phyloP scores from a whole-genome alignment of 2,797 vertebrate species.

The Coregonus suidteri region DNA sequence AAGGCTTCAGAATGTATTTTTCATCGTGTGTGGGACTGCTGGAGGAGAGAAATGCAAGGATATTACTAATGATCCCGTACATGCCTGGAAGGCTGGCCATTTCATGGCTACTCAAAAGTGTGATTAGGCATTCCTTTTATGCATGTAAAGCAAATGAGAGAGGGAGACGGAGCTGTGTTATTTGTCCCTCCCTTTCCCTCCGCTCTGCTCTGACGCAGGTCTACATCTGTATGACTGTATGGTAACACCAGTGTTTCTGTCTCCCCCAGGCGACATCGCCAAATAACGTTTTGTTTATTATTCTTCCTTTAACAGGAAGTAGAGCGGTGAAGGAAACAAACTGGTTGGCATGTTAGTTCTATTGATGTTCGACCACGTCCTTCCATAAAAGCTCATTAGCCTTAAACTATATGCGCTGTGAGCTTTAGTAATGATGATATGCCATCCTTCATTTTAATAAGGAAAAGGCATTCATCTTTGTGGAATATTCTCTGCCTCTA shows the following conservation, averaged over 20 bases:
- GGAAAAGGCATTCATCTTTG: conserved; percentile 61
- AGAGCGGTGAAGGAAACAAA: conserved; percentile 40
- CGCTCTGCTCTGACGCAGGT: neutral
- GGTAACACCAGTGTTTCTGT: neutral
- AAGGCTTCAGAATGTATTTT: conserved; percentile 4
- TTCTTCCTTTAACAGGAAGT: neutral
- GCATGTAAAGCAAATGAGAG: conserved; percentile 57
- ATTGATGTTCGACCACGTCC: conserved; percentile 39
- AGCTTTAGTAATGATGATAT: conserved; percentile 9
- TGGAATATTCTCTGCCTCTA: conserved; percentile 49
- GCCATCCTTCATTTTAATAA: conserved; percentile 62
- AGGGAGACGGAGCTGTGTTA: conserved; percentile 1
- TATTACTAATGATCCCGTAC: conserved; percentile 64
- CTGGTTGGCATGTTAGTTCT: neutral
- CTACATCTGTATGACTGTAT: conserved; percentile 7
- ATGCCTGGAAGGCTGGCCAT: conserved; percentile 47
- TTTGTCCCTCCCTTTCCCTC: neutral
- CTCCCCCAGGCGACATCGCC: neutral
- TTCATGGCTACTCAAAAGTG: conserved; percentile 45
- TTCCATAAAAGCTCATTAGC: conserved; percentile 58
- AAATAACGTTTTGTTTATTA: neutral
- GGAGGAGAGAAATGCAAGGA: conserved; percentile 53
- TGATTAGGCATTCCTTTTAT: conserved; percentile 68
- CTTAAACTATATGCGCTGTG: conserved; percentile 45
- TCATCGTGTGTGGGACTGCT: conserved; percentile 28